These are phyloP conservation scores for Plebejus anna DNA, from an alignment of 2,888 invertebrate species.

Conservation along the genomic window DNA sequence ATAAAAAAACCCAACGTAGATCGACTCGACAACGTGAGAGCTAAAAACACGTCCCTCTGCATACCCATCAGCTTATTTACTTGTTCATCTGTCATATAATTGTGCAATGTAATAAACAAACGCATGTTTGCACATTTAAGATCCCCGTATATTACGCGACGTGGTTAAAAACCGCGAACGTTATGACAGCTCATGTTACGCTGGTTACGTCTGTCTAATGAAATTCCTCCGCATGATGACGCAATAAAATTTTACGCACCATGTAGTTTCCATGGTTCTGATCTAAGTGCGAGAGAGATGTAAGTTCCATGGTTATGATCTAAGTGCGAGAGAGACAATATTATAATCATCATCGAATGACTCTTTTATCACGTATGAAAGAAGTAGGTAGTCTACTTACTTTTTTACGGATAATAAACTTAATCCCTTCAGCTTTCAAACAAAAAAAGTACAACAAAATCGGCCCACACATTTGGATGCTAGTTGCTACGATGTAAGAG, in stretches of 20 bases:
- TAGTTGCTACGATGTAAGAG: no score
- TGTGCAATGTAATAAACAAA: neutral
- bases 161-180: conserved; percentile 32
- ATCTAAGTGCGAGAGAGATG: neutral
- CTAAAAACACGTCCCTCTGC: no score
- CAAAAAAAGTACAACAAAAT: no score
- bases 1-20: no score
- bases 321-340: neutral
- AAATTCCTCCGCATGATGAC: conserved; percentile 37
- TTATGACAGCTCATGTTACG: conserved; percentile 40
- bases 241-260: conserved; percentile 24
- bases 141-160: neutral
- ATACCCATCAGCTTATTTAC: neutral
- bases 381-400: no score
- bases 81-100: neutral
- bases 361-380: no score
- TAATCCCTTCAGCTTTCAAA: no score
- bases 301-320: neutral
- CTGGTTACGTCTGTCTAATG: conserved; percentile 40
- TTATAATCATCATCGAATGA: neutral
- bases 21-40: no score
- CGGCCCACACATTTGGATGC: no score
- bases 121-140: neutral
- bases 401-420: no score
- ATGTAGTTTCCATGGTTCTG: neutral